These are phyloP conservation scores for Solenopsis invicta DNA, from an alignment of 1,140 invertebrate species.

Conservation along the genomic window DNA sequence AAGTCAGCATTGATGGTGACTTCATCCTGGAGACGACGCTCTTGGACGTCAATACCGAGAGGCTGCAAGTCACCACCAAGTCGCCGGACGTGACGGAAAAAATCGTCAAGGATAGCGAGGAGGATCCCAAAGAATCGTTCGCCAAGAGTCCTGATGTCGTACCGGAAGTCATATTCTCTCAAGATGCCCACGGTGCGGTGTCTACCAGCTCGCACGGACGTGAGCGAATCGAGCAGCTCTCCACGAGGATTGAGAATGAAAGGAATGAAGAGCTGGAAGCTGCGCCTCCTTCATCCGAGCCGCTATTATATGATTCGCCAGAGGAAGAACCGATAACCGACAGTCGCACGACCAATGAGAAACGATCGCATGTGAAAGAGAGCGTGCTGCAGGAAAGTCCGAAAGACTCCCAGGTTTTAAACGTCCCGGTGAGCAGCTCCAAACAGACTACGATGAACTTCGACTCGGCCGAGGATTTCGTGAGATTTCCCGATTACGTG, in stretches of 20 bases:
- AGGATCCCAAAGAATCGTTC: constrained; percentile 51
- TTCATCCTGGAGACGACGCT: constrained; percentile 81
- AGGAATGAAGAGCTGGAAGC: constrained; percentile 59
- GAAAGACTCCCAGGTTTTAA: background rate
- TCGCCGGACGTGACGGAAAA: constrained; percentile 33
- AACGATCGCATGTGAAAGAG: constrained; percentile 58
- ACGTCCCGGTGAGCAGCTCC: constrained; percentile 54
- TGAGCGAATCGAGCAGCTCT: constrained; percentile 20
- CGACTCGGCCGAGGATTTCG: constrained; percentile 63
- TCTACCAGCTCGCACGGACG: constrained; percentile 28
- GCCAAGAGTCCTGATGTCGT: constrained; percentile 63
- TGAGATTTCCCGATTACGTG: constrained; percentile 77
- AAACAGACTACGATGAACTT: constrained; percentile 28
- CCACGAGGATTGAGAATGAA: background rate
- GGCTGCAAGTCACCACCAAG: constrained; percentile 65
- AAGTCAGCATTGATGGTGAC: constrained; percentile 80
- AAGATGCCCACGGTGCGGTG: constrained; percentile 18
- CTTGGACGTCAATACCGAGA: constrained; percentile 75
- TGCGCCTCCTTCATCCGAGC: constrained; percentile 50
- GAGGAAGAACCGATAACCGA: constrained; percentile 57
- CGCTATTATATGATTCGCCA: constrained; percentile 31
- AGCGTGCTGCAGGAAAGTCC: constrained; percentile 4
- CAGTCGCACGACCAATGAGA: constrained; percentile 69
- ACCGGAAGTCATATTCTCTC: constrained; percentile 74
- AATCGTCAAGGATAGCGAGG: constrained; percentile 38